phyloP scores from a whole-genome alignment of 2,113 vertebrate species.

The Emydocephalus ijimae region DNA sequence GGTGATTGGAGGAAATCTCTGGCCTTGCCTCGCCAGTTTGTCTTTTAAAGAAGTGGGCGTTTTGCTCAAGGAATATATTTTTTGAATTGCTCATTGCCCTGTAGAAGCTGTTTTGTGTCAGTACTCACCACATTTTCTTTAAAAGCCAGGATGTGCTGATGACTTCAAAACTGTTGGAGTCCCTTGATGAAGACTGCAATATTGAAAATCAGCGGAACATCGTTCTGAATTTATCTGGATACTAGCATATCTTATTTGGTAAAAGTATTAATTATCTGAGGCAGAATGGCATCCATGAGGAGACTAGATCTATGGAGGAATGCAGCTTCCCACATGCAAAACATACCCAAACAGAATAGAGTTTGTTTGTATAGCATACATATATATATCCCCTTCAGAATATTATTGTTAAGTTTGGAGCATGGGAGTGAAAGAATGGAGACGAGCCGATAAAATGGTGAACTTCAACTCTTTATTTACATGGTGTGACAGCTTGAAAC shows the following conservation, averaged over 20 bases:
- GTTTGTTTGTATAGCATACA: neutral
- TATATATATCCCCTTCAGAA: neutral
- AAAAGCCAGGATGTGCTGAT: neutral
- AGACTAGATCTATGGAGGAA: neutral
- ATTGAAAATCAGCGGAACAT: neutral
- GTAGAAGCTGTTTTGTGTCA: neutral
- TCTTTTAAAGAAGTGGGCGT: neutral
- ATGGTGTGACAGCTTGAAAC: no score
- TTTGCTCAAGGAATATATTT: neutral
- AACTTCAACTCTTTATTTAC: no score
- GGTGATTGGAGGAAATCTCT: neutral
- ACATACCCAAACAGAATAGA: neutral
- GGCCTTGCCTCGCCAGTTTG: neutral
- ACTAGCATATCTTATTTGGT: neutral
- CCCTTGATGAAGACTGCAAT: neutral
- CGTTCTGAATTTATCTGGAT: neutral
- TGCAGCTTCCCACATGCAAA: neutral
- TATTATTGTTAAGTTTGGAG: no score
- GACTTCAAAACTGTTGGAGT: neutral
- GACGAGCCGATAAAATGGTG: no score
- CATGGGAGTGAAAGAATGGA: no score
- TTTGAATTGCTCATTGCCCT: neutral
- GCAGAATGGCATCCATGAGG: neutral
- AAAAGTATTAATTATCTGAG: neutral
- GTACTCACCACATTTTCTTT: neutral